These are phyloP conservation scores for Phylloscopus collybita DNA, from an alignment of 2,797 vertebrate species.

Conservation along the genomic window DNA sequence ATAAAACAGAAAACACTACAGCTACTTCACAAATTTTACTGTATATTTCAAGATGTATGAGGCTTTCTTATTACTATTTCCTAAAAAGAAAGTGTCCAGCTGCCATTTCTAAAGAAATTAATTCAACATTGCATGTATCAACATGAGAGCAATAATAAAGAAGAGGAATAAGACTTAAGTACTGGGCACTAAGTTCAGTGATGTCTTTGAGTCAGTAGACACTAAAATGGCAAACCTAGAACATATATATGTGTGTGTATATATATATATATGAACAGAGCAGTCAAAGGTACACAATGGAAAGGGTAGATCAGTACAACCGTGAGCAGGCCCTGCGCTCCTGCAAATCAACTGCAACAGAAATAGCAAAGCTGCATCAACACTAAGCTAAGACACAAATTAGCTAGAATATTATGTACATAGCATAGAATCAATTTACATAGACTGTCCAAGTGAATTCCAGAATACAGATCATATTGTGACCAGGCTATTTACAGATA, in stretches of 20 bases:
- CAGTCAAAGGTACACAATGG: background rate
- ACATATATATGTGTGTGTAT: fast-evolving
- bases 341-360: background rate
- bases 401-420: background rate
- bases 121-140: background rate
- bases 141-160: background rate
- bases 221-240: background rate
- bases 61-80: background rate
- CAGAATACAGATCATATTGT: background rate
- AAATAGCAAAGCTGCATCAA: background rate
- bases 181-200: background rate
- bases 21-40: background rate
- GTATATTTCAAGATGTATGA: background rate
- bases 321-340: background rate
- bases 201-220: background rate
- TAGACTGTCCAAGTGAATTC: background rate
- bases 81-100: background rate
- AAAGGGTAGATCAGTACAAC: background rate
- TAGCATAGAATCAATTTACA: background rate
- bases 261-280: background rate
- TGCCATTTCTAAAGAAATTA: background rate
- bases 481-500: background rate
- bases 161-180: background rate
- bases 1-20: background rate
- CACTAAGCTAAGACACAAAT: background rate